Base-by-base conservation (phyloP, 1,140 invertebrate species). In the Bombus superbus region DNA sequence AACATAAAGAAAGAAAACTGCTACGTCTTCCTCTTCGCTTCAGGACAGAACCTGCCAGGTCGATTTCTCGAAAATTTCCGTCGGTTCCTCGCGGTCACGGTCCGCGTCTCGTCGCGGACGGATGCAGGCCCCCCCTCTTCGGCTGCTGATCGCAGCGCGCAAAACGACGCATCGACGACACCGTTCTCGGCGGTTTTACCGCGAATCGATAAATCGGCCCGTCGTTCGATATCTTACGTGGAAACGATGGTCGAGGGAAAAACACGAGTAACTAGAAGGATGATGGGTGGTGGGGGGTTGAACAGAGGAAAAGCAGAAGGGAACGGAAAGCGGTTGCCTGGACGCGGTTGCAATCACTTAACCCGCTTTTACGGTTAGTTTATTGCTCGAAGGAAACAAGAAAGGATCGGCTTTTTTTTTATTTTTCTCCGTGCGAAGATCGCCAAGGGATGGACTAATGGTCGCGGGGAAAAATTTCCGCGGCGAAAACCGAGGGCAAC, bases 311-410 rank as follows among this genome's bases (percentile, higher is more conserved):
- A 77, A 77, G 35, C 35, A 15, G n/a, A 28, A 66, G 73, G 44
- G 66, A 57, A 72, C 35, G 72, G 68, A 69, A 59, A 68, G 59
- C 75, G 57, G 53, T 77, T 59, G 57, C 75, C 75, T 77, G 8
- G 75, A 57, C 57, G 75, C 74, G 84, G 72, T 83, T 86, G 88
- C 89, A 92, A 92, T 91, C 91, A 91, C 91, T 92, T 89, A 91
- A 84, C 87, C 77, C 64, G 76, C 78, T 91, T 91, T 92, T 92
- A 91, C 91, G 91, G 90, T 92, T 91, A 91, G 90, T 92, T 92
- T 92, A 91, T 88, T 91, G 88, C 89, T 32, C 79, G 79, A 86
- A 59, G 79, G 81, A 86, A 82, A 82, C 79, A 86, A 86, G 79
- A 44, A 75, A 68, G 47, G 62, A 81, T 74, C 84, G 22, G 62